A percentile compares a stretch with the other conserved stretches of the same genome.
Evolutionary conservation across 2,113 vertebrate genomes (phyloP).

Genomic region (Sinocyclocheilus rhinocerous): DNA sequence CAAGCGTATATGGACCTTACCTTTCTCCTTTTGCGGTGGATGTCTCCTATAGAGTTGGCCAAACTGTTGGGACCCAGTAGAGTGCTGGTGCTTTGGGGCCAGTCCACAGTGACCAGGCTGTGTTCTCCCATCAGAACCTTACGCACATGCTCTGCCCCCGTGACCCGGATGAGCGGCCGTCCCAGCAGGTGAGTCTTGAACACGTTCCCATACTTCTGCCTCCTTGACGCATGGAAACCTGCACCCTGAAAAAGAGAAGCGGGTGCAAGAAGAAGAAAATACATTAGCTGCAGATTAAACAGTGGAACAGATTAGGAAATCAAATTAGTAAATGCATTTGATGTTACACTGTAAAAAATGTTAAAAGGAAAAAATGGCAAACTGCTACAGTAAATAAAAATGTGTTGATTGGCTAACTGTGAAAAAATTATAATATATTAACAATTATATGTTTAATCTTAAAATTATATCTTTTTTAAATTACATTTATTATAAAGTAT

Average conservation of each 20-base stretch:
- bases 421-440: too few relatives aligned
- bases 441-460: too few relatives aligned
- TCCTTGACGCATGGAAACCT: slow-evolving; percentile 79
- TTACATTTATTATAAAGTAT: too few relatives aligned
- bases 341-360: too few relatives aligned
- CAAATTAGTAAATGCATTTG: too few relatives aligned
- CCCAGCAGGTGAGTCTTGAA: slow-evolving; percentile 97
- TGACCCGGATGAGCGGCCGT: slow-evolving; percentile 91
- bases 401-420: too few relatives aligned
- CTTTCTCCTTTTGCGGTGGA: slow-evolving; percentile 94
- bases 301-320: not conserved
- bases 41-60: slow-evolving; percentile 95
- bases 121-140: slow-evolving; percentile 97
- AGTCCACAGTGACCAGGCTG: slow-evolving; percentile 92
- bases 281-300: not conserved
- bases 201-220: slow-evolving; percentile 91
- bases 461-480: too few relatives aligned
- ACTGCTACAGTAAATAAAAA: too few relatives aligned
- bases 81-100: slow-evolving; percentile 93
- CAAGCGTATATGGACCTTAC: slow-evolving; percentile 63
- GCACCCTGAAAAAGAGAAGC: slow-evolving; percentile 75
- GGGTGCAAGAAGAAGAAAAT: not conserved
- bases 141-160: slow-evolving; percentile 91
- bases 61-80: slow-evolving; percentile 92
- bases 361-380: too few relatives aligned